A percentile compares a stretch with the other conserved stretches of the same genome.
Conservation (phyloP, 1,140 invertebrate species). For the Psix sp. region DNA sequence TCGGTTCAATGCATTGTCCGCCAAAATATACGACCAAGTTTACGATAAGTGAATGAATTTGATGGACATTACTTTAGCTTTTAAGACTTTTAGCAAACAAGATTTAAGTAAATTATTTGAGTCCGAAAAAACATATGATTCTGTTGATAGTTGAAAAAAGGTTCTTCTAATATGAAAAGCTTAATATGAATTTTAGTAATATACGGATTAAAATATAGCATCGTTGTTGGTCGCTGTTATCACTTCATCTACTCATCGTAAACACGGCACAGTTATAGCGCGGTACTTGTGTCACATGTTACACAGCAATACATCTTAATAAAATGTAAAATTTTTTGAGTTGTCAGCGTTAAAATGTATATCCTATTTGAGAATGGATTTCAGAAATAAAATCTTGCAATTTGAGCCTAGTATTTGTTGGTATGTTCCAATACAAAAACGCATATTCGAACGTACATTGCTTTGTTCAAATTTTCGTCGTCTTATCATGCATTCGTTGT, state of each 20-base stretch:
- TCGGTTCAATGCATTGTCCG: conserved; percentile 26
- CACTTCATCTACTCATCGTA: conserved; percentile 31
- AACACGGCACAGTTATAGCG: conserved; percentile 36
- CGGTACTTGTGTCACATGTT: conserved; percentile 39
- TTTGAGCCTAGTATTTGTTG: conserved; percentile 31
- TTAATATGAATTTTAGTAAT: too few species aligned
- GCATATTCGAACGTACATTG: conserved; percentile 17
- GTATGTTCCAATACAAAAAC: conserved; percentile 17
- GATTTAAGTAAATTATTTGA: too few species aligned
- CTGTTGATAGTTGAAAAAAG: too few species aligned
- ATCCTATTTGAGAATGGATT: conserved; percentile 30
- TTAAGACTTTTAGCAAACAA: too few species aligned
- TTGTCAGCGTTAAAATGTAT: conserved; percentile 32
- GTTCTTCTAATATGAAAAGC: too few species aligned
- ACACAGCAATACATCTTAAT: conserved; percentile 42
- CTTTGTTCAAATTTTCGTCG: conserved; percentile 8
- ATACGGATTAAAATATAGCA: too few species aligned
- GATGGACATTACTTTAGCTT: too few species aligned
- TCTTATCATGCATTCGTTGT: conserved; percentile 9
- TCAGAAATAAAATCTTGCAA: conserved; percentile 25
- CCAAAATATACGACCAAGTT: conserved; percentile 16
- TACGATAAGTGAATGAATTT: conserved; percentile 44
- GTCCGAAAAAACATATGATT: too few species aligned
- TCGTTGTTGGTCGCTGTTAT: conserved; percentile 29
- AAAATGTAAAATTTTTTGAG: conserved; percentile 32